These are phyloP conservation scores for Eleginops maclovinus DNA, from an alignment of 2,113 vertebrate species.

Conservation along the genomic window DNA sequence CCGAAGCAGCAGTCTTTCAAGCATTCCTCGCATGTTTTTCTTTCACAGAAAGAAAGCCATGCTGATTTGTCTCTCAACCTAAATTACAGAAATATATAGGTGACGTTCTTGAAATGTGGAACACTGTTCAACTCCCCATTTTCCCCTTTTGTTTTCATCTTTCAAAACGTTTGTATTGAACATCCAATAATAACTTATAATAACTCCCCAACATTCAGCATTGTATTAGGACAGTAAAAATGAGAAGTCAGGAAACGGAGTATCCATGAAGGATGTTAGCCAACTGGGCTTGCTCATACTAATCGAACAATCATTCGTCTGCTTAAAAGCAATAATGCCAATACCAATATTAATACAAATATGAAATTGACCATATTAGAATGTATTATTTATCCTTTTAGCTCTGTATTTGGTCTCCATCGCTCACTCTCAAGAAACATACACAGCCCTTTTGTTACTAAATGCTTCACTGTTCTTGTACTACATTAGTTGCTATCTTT, in stretches of 20 bases:
- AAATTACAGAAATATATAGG: constrained; percentile 48
- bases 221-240: no score
- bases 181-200: background rate
- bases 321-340: background rate
- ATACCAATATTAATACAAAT: background rate
- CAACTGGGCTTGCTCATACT: background rate
- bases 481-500: background rate
- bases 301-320: background rate
- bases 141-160: background rate
- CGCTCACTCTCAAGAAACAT: background rate
- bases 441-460: background rate
- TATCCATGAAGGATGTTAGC: background rate
- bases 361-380: background rate
- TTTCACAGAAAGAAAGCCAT: constrained; percentile 50
- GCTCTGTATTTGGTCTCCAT: background rate
- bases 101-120: constrained; percentile 9
- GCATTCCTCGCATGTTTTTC: constrained; percentile 71
- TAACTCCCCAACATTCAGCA: background rate
- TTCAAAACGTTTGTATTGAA: background rate
- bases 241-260: background rate
- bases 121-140: background rate
- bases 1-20: constrained; percentile 40
- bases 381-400: background rate
- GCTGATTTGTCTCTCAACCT: constrained; percentile 58
- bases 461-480: background rate